Evolutionary conservation across 2,797 vertebrate genomes (phyloP), one percentile per base, ranked within the genome.

Genomic region (Pteronotus mesoamericanus): DNA sequence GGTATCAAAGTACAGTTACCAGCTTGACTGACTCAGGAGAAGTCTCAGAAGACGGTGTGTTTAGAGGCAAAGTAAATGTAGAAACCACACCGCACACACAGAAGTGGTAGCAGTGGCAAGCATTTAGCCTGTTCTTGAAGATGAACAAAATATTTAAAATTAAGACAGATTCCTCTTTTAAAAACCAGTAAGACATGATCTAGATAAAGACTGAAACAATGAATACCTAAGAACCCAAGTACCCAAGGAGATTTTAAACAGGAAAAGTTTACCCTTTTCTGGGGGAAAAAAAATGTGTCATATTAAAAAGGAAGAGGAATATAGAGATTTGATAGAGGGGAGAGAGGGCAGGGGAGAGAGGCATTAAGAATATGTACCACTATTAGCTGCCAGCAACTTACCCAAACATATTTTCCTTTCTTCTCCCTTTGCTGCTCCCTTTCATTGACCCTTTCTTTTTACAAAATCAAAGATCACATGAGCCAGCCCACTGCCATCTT

Each of bases 141-240:
- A 85, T n/a, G 34, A 94, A 91, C 55, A 19, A 71, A 86, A 89
- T 93, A 93, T 94, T 96, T 93, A 96, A 57, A 91, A 85, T 78
- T 55, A 82, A 97, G 94, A 78, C 51, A 75, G 77, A 69, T 55
- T 75, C 80, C 37, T 37, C 61, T 74, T 94, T 89, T 69, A 21
- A 89, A 88, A 84, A 84, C 84, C 46, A 69, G 72, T 24, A 78
- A 86, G 79, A 32, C 11, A 22, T 29, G 48, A 57, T 57, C 77
- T 66, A 44, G 75, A 69, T 82, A 78, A 86, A 74, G 34, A 83
- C 26, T 37, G 92, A 87, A 83, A 55, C 53, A 59, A 37, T 29
- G 93, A 75, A 91, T 77, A 64, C 72, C 55, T 57, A 72, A 80
- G 57, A 78, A 91, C n/a, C n/a, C n/a, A 87, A 83, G 26, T 10